Percentiles rank a stretch among this genome's conserved stretches.
phyloP scores from a whole-genome alignment of 2,797 vertebrate species.

The Momotus momota region DNA sequence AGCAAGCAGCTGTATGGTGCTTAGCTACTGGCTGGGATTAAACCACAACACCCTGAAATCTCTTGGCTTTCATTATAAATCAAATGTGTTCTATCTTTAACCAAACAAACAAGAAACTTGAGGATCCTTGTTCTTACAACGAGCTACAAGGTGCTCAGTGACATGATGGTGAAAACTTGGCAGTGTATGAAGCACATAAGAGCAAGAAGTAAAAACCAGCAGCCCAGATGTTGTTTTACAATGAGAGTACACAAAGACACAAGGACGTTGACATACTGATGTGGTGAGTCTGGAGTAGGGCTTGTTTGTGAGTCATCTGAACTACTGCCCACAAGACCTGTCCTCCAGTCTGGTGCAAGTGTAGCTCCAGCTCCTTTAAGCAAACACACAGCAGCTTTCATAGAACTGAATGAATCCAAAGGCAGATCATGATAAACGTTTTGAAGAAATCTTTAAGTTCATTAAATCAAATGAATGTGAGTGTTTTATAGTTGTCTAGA shows the following conservation, averaged over 20 bases:
- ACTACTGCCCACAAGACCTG: background rate
- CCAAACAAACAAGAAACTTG: background rate
- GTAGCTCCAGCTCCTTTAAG: background rate
- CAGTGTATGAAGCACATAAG: background rate
- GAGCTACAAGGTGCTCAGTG: background rate
- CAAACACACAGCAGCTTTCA: background rate
- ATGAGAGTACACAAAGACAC: background rate
- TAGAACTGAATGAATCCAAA: background rate
- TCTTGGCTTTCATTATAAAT: background rate
- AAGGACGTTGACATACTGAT: background rate
- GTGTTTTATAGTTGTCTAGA: background rate
- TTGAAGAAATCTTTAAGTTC: background rate
- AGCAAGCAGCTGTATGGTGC: background rate
- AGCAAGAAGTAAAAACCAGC: background rate
- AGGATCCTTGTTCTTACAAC: background rate
- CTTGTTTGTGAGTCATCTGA: background rate
- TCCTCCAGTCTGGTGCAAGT: background rate
- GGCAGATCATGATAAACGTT: background rate
- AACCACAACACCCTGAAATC: background rate
- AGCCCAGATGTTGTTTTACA: background rate
- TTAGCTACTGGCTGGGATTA: background rate
- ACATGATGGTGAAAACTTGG: background rate
- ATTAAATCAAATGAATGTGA: background rate
- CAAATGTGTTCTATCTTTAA: background rate
- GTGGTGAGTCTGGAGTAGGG: background rate